Evolutionary conservation across 2,113 vertebrate species (phyloP), one percentile per base, ranked within the genome.

Genomic region (Zingel zingel): DNA sequence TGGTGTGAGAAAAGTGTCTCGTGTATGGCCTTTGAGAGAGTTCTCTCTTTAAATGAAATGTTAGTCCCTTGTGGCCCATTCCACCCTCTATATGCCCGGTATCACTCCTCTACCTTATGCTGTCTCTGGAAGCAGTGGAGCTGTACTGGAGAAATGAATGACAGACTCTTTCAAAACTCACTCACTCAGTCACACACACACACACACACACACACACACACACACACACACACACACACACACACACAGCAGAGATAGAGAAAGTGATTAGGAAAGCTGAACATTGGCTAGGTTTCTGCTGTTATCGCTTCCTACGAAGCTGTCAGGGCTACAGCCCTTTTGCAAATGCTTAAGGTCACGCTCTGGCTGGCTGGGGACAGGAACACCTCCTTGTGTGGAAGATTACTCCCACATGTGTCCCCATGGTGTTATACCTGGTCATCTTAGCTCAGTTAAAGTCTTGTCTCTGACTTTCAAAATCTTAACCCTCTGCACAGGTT

Each of bases 401-500:
- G 58, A 13, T 70, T 12, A 8, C 67, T 71, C 4, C 62, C 53
- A n/a, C 53, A 47, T 5, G 27, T 54, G 61, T 43, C 71, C 51
- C 16, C n/a, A 1, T 6, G 43, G 36, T 33, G 27, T 48, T 61
- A 27, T 66, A 14, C 79, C n/a, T 33, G 43, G 14, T 71, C 59
- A 13, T 39, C 8, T 69, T 15, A 2, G 27, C 43, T 45, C 27
- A 59, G 13, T 64, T 74, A 1, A 61, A 79, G 13, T 30, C 3
- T 47, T 30, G 8, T 86, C 12, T 86, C 68, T 87, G 4, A 76
- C 53, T 79, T 2, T 88, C 21, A 76, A 0, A 48, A 16, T 59
- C 64, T 62, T 47, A 19, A 27, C 30, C 77, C 45, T 91, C 23
- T 89, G 54, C 61, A 2, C 93, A 97, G 97, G 90, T 89, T 0